Evolutionary conservation across 1,140 invertebrate species (phyloP).

Genomic region (Goniozus legneri): DNA sequence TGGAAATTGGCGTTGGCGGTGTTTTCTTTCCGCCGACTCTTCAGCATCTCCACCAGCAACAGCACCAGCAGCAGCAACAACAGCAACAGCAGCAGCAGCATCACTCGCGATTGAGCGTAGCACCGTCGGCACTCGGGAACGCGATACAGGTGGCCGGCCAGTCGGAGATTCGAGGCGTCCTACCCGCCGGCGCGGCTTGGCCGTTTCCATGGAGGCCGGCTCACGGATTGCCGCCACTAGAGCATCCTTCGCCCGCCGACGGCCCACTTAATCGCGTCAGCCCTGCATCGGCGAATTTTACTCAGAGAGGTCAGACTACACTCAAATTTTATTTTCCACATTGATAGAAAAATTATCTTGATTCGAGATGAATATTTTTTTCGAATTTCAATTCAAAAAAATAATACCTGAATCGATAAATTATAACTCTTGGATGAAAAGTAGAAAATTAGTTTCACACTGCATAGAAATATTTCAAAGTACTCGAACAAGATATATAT

Average conservation of each 20-base stretch:
- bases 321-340: no score
- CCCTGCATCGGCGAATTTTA: constrained; percentile 45
- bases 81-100: constrained; percentile 44
- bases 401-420: no score
- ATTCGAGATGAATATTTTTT: no score
- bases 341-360: no score
- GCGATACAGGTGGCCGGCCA: constrained; percentile 44
- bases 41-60: constrained; percentile 48
- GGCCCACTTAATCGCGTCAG: constrained; percentile 44
- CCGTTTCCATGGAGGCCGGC: constrained; percentile 51
- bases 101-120: constrained; percentile 43
- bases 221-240: constrained; percentile 44
- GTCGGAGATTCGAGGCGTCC: constrained; percentile 35
- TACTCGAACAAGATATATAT: no score
- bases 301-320: constrained; percentile 53
- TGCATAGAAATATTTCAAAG: no score
- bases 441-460: no score
- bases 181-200: constrained; percentile 44
- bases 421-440: no score
- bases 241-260: constrained; percentile 44
- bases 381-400: no score
- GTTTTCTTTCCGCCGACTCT: constrained; percentile 52
- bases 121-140: constrained; percentile 45
- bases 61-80: constrained; percentile 42
- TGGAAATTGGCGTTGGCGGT: constrained; percentile 56